Evolutionary conservation across 2,113 vertebrate genomes (phyloP), one percentile per base, ranked within the genome.

Genomic region (Hemibagrus wyckioides): DNA sequence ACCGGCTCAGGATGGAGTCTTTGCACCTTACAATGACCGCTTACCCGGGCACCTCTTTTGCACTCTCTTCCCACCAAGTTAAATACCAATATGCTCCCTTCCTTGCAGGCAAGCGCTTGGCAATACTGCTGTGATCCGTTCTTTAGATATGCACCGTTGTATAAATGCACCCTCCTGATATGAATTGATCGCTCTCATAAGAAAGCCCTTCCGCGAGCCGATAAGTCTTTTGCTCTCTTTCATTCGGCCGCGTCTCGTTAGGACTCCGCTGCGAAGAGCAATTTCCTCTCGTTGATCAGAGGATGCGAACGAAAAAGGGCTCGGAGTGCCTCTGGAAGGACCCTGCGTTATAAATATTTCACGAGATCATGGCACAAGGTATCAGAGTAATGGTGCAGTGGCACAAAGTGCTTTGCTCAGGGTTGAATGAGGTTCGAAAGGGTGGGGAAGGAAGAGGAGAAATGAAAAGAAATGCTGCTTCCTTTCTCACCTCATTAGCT

Each of bases 341-440:
- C 52, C 73, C 56, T 83, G 81, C 48, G 7, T 84, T 88, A 39
- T 90, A 89, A 91, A 91, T 91, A 89, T 89, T 90, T 84, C 71
- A 90, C 59, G 39, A 88, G 84, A 69, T 75, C 65, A 30, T 82
- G 77, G 82, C 82, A 85, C 59, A 88, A 80, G 44, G 81, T 83
- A 84, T 87, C 84, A 83, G 28, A 79, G 48, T 86, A 84, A 91
- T 88, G 69, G 76, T 33, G 30, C n/a, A 44, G 23, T 65, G 73
- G 86, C 69, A 41, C 73, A 50, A 33, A 79, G 75, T 82, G 50
- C 80, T 86, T 85, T 59, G 50, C 77, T 61, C 30, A 83, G 69
- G 61, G 85, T 52, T 52, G 28, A 52, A 48, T 63, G 17, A 41
- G 54, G 30, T 80, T 83, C 6, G 33, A 87, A 87, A 82, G 5